Conservation (phyloP, 2,888 invertebrate species). For the Hypomecis atomaria region DNA sequence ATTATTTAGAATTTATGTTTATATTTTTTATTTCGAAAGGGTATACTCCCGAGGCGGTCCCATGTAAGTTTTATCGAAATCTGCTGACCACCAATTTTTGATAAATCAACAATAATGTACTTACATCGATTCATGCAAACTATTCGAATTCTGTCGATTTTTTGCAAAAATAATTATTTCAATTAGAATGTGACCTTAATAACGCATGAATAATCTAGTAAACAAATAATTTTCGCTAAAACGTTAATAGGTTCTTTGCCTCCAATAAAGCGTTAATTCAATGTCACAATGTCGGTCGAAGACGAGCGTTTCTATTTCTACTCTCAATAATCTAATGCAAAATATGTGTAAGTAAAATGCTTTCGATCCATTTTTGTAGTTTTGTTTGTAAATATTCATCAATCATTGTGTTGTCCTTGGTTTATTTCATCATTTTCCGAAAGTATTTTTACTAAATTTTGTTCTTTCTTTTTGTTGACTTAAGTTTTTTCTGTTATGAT, state of each 20-base stretch:
- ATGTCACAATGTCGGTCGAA: conserved; percentile 59
- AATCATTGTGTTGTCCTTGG: not conserved
- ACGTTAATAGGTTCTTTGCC: conserved; percentile 78
- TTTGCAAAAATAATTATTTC: not conserved
- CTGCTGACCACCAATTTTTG: too few species aligned
- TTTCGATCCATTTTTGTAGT: conserved; percentile 7
- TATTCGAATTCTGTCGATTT: too few species aligned
- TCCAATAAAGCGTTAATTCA: conserved; percentile 65
- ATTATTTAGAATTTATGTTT: too few species aligned
- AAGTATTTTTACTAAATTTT: too few species aligned
- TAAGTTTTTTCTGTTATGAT: not conserved
- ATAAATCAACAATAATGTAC: too few species aligned
- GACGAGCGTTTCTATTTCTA: conserved; percentile 46
- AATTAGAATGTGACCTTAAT: conserved; percentile 33
- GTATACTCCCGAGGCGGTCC: too few species aligned
- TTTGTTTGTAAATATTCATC: conserved; percentile 5
- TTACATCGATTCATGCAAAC: too few species aligned
- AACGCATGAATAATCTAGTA: conserved; percentile 33
- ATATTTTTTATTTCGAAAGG: too few species aligned
- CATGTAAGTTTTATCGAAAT: too few species aligned
- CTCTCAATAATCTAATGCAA: conserved; percentile 3
- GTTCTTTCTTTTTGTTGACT: not conserved
- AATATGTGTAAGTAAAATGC: not conserved
- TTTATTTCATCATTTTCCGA: not conserved
- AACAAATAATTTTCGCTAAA: conserved; percentile 53